phyloP scores from a whole-genome alignment of 1,140 invertebrate genomes.

The Plectrocnemia conspersa region DNA sequence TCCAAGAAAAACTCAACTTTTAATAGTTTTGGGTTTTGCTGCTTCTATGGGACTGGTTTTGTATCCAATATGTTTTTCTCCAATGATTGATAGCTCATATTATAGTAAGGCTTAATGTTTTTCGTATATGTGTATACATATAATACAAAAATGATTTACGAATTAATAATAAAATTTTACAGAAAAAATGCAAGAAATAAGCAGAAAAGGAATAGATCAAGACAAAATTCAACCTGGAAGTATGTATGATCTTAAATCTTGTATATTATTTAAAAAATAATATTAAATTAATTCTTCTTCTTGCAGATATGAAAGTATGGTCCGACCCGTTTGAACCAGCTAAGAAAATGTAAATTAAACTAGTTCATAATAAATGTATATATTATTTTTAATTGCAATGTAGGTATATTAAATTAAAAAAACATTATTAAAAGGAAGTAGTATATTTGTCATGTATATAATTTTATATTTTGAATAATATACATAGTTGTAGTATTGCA shows the following conservation, averaged over 20 bases:
- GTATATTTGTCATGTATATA: too few relatives aligned
- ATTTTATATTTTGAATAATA: too few relatives aligned
- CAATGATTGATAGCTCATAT: conserved; percentile 55
- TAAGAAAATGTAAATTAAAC: too few relatives aligned
- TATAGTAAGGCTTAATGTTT: conserved; percentile 51
- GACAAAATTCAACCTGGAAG: conserved; percentile 66
- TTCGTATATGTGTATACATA: conserved; percentile 12
- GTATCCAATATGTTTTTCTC: conserved; percentile 58
- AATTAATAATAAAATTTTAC: conserved; percentile 38
- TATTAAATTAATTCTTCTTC: conserved; percentile 8
- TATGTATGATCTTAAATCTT: conserved; percentile 46
- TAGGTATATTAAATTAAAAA: too few relatives aligned
- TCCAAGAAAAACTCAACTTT: too few relatives aligned
- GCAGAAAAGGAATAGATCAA: conserved; percentile 54
- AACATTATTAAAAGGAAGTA: too few relatives aligned
- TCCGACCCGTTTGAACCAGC: conserved; percentile 30
- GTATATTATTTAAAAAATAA: conserved; percentile 15
- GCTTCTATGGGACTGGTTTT: conserved; percentile 50
- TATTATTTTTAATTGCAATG: too few relatives aligned
- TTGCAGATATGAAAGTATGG: conserved; percentile 70
- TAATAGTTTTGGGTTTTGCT: conserved; percentile 48
- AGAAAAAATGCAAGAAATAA: conserved; percentile 57
- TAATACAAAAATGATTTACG: not conserved
- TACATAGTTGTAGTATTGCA: too few relatives aligned
- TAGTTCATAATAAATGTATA: too few relatives aligned